phyloP scores from a whole-genome alignment of 2,797 vertebrate genomes.

The Setipinna tenuifilis region DNA sequence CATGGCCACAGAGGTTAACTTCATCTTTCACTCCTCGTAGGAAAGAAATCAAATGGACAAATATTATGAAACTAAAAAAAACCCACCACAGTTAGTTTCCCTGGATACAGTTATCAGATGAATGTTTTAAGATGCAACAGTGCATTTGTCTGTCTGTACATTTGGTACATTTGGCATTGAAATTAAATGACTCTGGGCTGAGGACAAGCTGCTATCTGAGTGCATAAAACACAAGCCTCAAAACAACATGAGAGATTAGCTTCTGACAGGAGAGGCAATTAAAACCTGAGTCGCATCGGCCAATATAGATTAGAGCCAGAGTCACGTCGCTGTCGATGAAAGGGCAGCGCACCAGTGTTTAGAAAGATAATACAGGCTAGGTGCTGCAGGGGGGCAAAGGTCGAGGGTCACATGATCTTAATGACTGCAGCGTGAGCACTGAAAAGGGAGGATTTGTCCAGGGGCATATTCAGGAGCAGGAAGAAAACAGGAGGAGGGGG shows the following conservation, averaged over 20 bases:
- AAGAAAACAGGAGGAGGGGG: neutral
- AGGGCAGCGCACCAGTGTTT: slow-evolving; percentile 34
- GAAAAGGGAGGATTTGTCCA: slow-evolving; percentile 2
- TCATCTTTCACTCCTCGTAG: slow-evolving; percentile 7
- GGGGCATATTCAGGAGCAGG: neutral
- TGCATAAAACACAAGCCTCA: neutral
- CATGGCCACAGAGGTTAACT: neutral
- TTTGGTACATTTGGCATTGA: neutral
- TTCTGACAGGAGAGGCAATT: slow-evolving; percentile 34
- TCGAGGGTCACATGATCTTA: slow-evolving; percentile 48
- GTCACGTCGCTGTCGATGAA: slow-evolving; percentile 37
- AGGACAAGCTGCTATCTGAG: neutral
- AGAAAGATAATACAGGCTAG: slow-evolving; percentile 40
- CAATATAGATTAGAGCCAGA: slow-evolving; percentile 42
- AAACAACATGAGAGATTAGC: slow-evolving; percentile 7
- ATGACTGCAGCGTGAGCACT: slow-evolving; percentile 49
- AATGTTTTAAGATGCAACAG: neutral
- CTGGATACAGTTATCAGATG: neutral
- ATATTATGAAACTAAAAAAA: neutral
- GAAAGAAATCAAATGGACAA: neutral
- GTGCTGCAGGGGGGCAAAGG: slow-evolving; percentile 36
- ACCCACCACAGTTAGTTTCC: neutral
- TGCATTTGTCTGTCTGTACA: neutral
- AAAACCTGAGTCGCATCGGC: slow-evolving; percentile 41
- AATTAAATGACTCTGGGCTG: neutral